A percentile compares a stretch with the other conserved stretches of the same genome.
Evolutionary conservation across 1,140 invertebrate genomes (phyloP).

Genomic region (Saccostrea cuccullata): DNA sequence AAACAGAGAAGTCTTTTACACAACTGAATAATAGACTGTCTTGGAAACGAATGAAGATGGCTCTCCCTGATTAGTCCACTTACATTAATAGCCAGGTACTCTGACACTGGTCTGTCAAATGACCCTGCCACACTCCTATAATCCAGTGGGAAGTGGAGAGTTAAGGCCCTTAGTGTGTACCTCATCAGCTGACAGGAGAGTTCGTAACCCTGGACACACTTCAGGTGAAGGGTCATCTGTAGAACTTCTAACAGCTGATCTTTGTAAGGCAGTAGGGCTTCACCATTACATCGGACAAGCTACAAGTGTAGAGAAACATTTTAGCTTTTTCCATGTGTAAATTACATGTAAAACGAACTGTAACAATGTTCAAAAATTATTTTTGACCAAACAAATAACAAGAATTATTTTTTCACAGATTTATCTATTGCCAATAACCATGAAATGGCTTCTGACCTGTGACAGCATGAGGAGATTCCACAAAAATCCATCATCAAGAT

Average conservation of each 20-base stretch:
- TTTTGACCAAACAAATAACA: no score
- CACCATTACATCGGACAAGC: slow-evolving; percentile 83
- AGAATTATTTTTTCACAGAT: no score
- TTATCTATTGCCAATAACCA: neutral
- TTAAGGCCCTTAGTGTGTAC: slow-evolving; percentile 82
- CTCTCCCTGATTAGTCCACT: slow-evolving; percentile 49
- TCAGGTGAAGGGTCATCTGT: slow-evolving; percentile 83
- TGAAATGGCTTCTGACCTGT: slow-evolving; percentile 79
- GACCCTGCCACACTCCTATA: slow-evolving; percentile 83
- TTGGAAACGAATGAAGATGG: neutral
- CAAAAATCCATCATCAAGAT: slow-evolving; percentile 87
- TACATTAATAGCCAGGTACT: slow-evolving; percentile 87
- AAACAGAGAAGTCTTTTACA: neutral
- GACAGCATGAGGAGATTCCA: slow-evolving; percentile 89
- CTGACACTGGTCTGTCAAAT: slow-evolving; percentile 83
- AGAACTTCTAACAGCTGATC: slow-evolving; percentile 83
- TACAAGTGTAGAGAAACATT: slow-evolving; percentile 64
- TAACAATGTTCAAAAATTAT: no score
- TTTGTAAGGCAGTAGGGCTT: slow-evolving; percentile 83
- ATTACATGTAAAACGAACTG: neutral
- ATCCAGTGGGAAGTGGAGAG: slow-evolving; percentile 83
- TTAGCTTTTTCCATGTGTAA: no score
- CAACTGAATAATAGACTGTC: neutral
- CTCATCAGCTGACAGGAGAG: slow-evolving; percentile 80
- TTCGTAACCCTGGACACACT: slow-evolving; percentile 82